Evolutionary conservation across 2,797 vertebrate genomes (phyloP).

Genomic region (Onychomys arenicola): DNA sequence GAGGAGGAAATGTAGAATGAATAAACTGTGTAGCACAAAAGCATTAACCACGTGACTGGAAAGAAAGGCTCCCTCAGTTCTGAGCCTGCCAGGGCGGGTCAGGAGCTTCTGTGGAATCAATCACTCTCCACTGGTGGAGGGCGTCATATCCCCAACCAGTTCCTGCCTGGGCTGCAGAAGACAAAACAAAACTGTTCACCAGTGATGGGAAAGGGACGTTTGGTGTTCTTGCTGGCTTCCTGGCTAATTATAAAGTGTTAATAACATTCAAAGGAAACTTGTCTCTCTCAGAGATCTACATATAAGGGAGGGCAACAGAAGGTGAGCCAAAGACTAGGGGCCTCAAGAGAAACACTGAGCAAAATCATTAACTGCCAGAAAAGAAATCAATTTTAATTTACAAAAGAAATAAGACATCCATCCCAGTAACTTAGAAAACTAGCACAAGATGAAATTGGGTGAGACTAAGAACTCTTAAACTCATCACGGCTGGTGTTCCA

Average conservation of each 20-base stretch:
- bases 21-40: neutral
- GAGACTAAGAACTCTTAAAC: conserved; percentile 56
- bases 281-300: neutral
- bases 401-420: conserved; percentile 40
- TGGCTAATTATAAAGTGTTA: conserved; percentile 61
- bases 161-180: neutral
- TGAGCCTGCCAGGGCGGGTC: neutral
- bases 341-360: neutral
- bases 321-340: conserved; percentile 55
- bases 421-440: neutral
- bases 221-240: conserved; percentile 58
- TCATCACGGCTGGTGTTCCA: conserved; percentile 64
- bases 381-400: conserved; percentile 21
- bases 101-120: conserved; percentile 50
- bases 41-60: neutral
- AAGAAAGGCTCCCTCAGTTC: neutral
- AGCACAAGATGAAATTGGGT: neutral
- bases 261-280: conserved; percentile 20
- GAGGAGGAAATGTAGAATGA: conserved; percentile 34
- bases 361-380: neutral
- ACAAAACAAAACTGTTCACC: conserved; percentile 46
- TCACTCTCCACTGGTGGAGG: neutral
- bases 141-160: neutral
- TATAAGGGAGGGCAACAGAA: conserved; percentile 37
- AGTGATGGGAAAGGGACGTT: conserved; percentile 52